Evolutionary conservation across 1,140 invertebrate species (phyloP), one percentile per base, ranked within the genome.

Genomic region (Magallana gigas): DNA sequence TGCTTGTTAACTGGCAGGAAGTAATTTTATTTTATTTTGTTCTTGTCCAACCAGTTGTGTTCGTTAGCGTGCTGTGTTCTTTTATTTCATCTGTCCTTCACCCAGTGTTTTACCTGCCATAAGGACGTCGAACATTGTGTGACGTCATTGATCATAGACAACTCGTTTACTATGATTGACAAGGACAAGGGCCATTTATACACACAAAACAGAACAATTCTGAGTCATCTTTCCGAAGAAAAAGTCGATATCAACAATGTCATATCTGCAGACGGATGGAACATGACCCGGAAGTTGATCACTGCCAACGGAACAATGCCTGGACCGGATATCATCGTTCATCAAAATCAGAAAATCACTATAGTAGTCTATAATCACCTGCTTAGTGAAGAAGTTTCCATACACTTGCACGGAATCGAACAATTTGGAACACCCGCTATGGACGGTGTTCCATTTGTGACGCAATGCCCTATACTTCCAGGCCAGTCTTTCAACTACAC

Each of bases 371-470:
- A 96, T 88, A 99, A 98, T 94, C 96, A 96, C 80, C 96, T 98
- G 94, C 96, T 96, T 91, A 97, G 97, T 87, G 96, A 97, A 95
- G 96, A 97, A 92, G 96, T 97, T 1, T 97, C 97, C 0, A 96
- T 99, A 87, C 98, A 99, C 95, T 98, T 98, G 97, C 96, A 97
- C 86, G 97, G 98, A 62, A 96, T 98, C 80, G 97, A 96, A 94
- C 97, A 98, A 95, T 95, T 96, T 62, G 97, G 96, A 76, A 96
- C 97, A 4, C 97, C 97, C 91, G 98, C 97, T 94, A 98, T 97
- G 94, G 98, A 99, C 93, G 98, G 98, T 59, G 98, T 98, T 57
- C 97, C 98, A 7, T 97, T 97, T 88, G 96, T 98, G 8, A 98
- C 98, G 0, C 98, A 98, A 94, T 98, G 98, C 94, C 98, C 98